These are phyloP conservation scores for Galbula dea DNA, from an alignment of 2,113 vertebrate species.

Conservation along the genomic window DNA sequence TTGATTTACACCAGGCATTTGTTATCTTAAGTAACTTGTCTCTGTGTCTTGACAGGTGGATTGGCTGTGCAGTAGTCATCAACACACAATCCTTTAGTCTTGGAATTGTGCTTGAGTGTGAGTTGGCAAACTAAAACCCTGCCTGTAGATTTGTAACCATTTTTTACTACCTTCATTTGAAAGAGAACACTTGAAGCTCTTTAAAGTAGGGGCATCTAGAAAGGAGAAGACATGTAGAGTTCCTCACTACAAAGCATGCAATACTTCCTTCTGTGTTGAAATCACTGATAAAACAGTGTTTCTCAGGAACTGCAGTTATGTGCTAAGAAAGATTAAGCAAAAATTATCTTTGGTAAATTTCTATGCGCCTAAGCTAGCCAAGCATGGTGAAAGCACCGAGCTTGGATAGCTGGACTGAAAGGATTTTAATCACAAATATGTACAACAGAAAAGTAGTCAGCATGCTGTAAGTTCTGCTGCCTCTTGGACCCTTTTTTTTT, in stretches of 20 bases:
- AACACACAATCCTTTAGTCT: not conserved
- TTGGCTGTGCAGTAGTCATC: slow-evolving; percentile 2
- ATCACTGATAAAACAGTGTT: not conserved
- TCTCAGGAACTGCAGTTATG: not conserved
- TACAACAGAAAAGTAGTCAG: not conserved
- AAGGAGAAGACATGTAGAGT: not conserved
- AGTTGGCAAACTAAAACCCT: not conserved
- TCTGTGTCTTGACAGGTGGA: slow-evolving; percentile 16
- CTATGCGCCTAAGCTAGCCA: not conserved
- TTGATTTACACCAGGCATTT: slow-evolving; percentile 35
- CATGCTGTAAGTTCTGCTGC: not conserved
- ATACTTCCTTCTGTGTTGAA: not conserved
- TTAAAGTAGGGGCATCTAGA: not conserved
- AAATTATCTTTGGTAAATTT: not conserved
- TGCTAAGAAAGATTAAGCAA: not conserved
- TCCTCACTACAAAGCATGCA: not conserved
- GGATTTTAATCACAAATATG: not conserved
- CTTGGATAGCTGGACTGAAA: not conserved
- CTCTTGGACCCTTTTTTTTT: not conserved
- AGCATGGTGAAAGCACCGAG: not conserved
- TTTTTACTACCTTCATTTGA: not conserved
- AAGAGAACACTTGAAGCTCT: not conserved
- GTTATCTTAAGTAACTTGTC: slow-evolving; percentile 37
- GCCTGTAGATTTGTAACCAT: not conserved
- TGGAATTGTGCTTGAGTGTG: not conserved